A percentile compares a stretch with the other conserved stretches of the same genome.
Conservation (phyloP, 2,888 invertebrate species). For the Taphrorychus bicolor region DNA sequence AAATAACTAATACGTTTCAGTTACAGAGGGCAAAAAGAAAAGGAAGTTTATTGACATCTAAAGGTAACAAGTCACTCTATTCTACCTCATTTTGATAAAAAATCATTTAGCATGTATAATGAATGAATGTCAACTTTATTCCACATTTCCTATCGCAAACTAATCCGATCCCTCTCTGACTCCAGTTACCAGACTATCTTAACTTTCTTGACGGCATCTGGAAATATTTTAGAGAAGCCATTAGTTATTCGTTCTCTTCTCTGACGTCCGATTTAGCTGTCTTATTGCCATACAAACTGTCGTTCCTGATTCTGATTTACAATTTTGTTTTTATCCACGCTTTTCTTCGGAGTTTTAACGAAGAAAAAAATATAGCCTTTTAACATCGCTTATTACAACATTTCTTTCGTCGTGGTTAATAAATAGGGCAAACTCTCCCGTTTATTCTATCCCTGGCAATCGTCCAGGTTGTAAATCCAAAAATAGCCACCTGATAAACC, state of each 20-base stretch:
- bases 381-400: conserved; percentile 3
- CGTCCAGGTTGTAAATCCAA: conserved; percentile 27
- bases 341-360: not conserved
- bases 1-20: too few species aligned
- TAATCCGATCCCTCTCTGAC: not conserved
- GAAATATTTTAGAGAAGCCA: not conserved
- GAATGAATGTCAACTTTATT: not conserved
- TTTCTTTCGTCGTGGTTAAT: conserved; percentile 15
- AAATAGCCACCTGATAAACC: conserved; percentile 34
- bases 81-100: too few species aligned
- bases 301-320: not conserved
- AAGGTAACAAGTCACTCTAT: too few species aligned
- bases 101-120: not conserved
- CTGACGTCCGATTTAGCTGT: not conserved
- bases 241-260: not conserved
- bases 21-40: too few species aligned
- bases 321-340: not conserved
- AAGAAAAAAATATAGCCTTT: not conserved
- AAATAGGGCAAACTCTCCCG: conserved; percentile 32
- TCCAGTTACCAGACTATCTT: not conserved
- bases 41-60: too few species aligned
- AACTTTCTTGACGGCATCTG: not conserved
- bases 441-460: conserved; percentile 27
- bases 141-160: not conserved
- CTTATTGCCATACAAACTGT: not conserved